Percentiles rank a stretch among this genome's conserved stretches.
These are phyloP conservation scores for Prosapia bicincta DNA, from an alignment of 2,888 invertebrate species.

Conservation along the genomic window DNA sequence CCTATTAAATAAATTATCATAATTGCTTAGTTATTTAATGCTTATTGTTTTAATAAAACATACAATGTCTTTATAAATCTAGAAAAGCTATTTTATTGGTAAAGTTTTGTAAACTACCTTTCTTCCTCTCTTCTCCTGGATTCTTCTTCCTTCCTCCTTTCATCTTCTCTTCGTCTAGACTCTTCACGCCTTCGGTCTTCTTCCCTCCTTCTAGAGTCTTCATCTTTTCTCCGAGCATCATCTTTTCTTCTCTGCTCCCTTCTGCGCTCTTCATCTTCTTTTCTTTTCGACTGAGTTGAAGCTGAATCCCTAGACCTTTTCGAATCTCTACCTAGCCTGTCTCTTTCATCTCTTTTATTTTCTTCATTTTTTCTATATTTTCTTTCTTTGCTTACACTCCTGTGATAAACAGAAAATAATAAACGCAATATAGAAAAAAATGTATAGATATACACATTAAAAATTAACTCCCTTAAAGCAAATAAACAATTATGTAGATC, in stretches of 20 bases:
- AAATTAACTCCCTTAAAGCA: too few species aligned
- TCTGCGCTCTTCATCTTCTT: conserved; percentile 34
- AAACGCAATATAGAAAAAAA: too few species aligned
- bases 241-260: conserved; percentile 30
- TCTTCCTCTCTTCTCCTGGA: conserved; percentile 30
- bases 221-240: conserved; percentile 35
- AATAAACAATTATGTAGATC: too few species aligned
- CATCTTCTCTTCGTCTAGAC: conserved; percentile 43
- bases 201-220: conserved; percentile 33
- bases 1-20: too few species aligned
- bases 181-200: conserved; percentile 35
- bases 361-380: conserved; percentile 31
- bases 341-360: conserved; percentile 30
- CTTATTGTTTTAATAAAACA: too few species aligned
- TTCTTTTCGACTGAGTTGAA: conserved; percentile 24
- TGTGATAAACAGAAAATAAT: conserved; percentile 27
- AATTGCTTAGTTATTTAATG: too few species aligned
- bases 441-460: too few species aligned
- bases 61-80: too few species aligned
- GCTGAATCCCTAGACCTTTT: conserved; percentile 17
- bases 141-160: conserved; percentile 39
- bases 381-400: conserved; percentile 38
- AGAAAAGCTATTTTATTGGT: too few species aligned
- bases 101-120: too few species aligned
- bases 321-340: conserved; percentile 24